Evolutionary conservation across 2,113 vertebrate species (phyloP).

Genomic region (Telmatochromis sp.): DNA sequence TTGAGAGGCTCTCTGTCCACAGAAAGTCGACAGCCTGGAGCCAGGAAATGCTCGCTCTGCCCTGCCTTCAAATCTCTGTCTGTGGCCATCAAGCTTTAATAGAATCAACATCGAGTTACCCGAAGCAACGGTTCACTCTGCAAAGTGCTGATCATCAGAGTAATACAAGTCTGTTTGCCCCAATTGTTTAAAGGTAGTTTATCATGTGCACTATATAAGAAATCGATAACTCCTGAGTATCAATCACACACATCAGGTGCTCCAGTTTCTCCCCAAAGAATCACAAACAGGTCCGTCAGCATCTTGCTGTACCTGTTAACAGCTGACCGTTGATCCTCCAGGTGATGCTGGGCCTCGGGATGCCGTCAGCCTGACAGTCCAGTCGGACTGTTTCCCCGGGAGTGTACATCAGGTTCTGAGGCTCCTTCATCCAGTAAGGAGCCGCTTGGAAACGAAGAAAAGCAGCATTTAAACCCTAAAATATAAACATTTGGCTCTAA

Average conservation of each 20-base stretch:
- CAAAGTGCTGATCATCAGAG: background rate
- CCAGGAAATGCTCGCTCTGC: background rate
- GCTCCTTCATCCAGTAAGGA: slow-evolving; percentile 76
- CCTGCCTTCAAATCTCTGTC: background rate
- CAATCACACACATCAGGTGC: background rate
- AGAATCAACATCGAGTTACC: background rate
- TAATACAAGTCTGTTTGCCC: background rate
- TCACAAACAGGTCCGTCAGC: background rate
- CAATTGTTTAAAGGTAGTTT: background rate
- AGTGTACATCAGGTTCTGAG: slow-evolving; percentile 65
- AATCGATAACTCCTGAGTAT: background rate
- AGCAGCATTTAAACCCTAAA: background rate
- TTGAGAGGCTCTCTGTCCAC: background rate
- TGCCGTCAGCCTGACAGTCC: slow-evolving; percentile 77
- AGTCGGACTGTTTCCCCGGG: slow-evolving; percentile 78
- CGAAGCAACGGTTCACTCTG: background rate
- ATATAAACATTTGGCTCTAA: background rate
- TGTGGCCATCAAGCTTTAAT: background rate
- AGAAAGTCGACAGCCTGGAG: background rate
- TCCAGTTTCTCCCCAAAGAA: background rate
- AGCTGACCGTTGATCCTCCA: slow-evolving; percentile 82
- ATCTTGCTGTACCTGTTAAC: slow-evolving; percentile 57
- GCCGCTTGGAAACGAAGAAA: slow-evolving; percentile 62
- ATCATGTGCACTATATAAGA: background rate
- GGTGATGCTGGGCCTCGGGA: slow-evolving; percentile 71